Evolutionary conservation across 2,113 vertebrate species (phyloP).

Genomic region (Megaleporinus macrocephalus): DNA sequence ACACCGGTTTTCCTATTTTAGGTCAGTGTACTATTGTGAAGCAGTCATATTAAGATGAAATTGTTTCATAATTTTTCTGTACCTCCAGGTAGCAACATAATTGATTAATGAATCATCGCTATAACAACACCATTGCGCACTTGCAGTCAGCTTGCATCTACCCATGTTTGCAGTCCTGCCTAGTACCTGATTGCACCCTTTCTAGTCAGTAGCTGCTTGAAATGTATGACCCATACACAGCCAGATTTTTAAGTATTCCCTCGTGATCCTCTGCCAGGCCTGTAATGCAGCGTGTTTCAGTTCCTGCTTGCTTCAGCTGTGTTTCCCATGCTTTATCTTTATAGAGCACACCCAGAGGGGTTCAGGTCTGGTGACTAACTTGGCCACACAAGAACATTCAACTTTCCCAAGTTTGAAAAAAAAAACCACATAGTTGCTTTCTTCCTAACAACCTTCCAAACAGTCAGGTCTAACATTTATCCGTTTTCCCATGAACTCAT

Average conservation of each 20-base stretch:
- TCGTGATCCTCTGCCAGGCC: not conserved
- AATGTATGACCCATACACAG: not conserved
- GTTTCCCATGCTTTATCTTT: not conserved
- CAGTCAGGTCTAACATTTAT: not conserved
- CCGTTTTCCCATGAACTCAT: too few relatives aligned
- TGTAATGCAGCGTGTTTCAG: not conserved
- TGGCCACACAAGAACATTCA: not conserved
- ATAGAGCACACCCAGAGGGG: not conserved
- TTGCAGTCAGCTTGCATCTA: not conserved
- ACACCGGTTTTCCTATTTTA: too few relatives aligned
- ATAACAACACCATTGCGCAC: too few relatives aligned
- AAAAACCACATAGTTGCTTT: not conserved
- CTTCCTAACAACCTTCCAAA: not conserved
- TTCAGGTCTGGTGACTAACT: not conserved
- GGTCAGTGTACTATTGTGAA: too few relatives aligned
- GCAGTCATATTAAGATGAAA: too few relatives aligned
- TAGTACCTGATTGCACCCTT: not conserved
- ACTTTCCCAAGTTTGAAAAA: not conserved
- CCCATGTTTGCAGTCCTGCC: not conserved
- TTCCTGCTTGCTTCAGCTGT: not conserved
- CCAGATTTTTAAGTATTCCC: not conserved
- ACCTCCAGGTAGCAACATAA: too few relatives aligned
- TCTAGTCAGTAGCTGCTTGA: not conserved
- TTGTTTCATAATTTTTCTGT: too few relatives aligned
- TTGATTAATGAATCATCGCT: too few relatives aligned